Conservation (phyloP, 1,140 invertebrate genomes). For the Caenorhabditis latens region DNA sequence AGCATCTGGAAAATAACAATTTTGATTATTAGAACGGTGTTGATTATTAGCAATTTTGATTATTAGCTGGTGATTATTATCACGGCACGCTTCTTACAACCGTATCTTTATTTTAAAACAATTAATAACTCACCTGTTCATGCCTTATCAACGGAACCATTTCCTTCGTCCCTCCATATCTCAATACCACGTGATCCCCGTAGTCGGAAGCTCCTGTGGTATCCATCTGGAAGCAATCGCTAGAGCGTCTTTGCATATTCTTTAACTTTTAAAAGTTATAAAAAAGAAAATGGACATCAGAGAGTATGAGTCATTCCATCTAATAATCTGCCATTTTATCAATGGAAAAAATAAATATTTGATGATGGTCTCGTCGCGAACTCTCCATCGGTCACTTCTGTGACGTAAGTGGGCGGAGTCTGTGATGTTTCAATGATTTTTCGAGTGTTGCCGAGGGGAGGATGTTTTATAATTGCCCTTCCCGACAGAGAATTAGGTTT, state of each 20-base stretch:
- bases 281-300: background rate
- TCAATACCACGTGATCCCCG: slow-evolving; percentile 66
- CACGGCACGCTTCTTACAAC: no score
- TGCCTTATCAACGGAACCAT: slow-evolving; percentile 70
- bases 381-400: slow-evolving; percentile 35
- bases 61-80: no score
- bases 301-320: background rate
- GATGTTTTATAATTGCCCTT: slow-evolving; percentile 37
- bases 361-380: slow-evolving; percentile 43
- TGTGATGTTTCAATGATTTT: slow-evolving; percentile 39
- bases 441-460: slow-evolving; percentile 3
- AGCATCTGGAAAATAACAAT: slow-evolving; percentile 65
- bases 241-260: background rate
- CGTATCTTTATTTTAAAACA: no score
- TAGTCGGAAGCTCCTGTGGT: background rate
- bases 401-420: background rate
- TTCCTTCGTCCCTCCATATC: slow-evolving; percentile 73
- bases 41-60: no score
- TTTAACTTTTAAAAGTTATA: background rate
- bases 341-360: slow-evolving; percentile 38
- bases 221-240: background rate
- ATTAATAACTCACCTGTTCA: slow-evolving; percentile 57
- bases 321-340: background rate
- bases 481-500: background rate
- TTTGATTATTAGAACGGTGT: no score